These are phyloP conservation scores for Acipenser transmontanus DNA, from an alignment of 2,797 vertebrate species.

Conservation along the genomic window DNA sequence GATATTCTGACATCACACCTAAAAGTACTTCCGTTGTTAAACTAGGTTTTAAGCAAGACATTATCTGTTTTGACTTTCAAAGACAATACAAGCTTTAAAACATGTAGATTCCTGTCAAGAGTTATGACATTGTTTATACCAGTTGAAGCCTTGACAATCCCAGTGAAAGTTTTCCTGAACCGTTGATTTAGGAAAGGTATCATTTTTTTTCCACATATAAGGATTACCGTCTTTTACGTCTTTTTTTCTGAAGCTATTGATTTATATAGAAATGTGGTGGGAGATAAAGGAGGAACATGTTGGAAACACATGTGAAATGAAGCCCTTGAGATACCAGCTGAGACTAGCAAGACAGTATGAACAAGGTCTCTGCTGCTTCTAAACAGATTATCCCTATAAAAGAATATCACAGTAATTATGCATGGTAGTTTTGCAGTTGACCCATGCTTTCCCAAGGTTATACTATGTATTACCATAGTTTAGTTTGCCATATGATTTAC, in stretches of 20 bases:
- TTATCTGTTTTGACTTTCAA: too few species aligned
- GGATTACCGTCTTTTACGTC: conserved; percentile 13
- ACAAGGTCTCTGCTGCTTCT: not conserved
- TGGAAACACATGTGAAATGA: conserved; percentile 9
- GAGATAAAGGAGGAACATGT: not conserved
- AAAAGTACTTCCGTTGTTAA: too few species aligned
- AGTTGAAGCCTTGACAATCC: too few species aligned
- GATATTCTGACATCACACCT: too few species aligned
- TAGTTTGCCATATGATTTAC: too few species aligned
- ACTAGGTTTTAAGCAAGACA: too few species aligned
- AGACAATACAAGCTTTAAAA: too few species aligned
- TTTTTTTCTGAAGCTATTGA: conserved; percentile 11
- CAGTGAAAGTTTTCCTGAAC: too few species aligned
- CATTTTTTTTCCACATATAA: not conserved
- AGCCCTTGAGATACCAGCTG: conserved; percentile 1
- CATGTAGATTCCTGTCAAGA: too few species aligned
- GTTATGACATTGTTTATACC: too few species aligned
- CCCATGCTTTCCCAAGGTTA: not conserved
- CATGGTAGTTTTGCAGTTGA: not conserved
- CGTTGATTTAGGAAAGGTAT: too few species aligned
- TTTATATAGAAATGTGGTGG: not conserved
- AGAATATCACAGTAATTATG: conserved; percentile 1
- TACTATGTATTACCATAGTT: too few species aligned
- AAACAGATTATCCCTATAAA: not conserved
- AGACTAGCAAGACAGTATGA: conserved; percentile 8